Evolutionary conservation across 2,113 vertebrate species (phyloP).

Genomic region (Dicerorhinus sumatrensis): DNA sequence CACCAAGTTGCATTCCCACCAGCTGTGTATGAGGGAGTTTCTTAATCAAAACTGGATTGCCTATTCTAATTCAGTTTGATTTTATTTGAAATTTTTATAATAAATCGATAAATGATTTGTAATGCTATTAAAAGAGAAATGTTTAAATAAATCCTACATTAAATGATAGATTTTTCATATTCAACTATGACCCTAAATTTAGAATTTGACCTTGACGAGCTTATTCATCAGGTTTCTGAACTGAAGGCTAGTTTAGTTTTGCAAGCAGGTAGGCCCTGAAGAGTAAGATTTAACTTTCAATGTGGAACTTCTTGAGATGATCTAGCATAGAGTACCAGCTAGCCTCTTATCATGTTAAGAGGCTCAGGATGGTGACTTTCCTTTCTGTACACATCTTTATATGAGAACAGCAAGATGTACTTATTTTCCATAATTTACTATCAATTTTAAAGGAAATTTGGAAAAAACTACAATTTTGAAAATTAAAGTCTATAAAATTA

Average conservation of each 20-base stretch:
- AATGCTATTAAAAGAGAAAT: not conserved
- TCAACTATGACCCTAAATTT: not conserved
- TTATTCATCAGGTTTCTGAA: not conserved
- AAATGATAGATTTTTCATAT: not conserved
- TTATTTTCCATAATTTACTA: not conserved
- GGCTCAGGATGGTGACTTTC: not conserved
- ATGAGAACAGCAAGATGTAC: not conserved
- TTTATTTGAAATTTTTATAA: not conserved
- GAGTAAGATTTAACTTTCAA: not conserved
- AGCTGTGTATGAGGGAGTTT: too few relatives aligned
- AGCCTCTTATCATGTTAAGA: not conserved
- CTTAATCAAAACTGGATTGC: not conserved
- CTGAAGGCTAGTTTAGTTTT: not conserved
- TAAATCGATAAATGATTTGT: not conserved
- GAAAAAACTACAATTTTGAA: not conserved
- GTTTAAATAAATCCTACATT: not conserved
- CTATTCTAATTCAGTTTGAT: not conserved
- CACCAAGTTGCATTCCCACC: too few relatives aligned
- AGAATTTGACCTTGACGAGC: not conserved
- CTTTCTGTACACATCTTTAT: not conserved
- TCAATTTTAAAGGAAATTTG: not conserved
- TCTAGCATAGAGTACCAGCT: not conserved
- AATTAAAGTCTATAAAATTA: not conserved
- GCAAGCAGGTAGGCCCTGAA: not conserved
- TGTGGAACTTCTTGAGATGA: not conserved